Percentiles rank a stretch among this genome's conserved stretches.
phyloP scores from a whole-genome alignment of 2,888 invertebrate species.

The Drosophila stalkeri region DNA sequence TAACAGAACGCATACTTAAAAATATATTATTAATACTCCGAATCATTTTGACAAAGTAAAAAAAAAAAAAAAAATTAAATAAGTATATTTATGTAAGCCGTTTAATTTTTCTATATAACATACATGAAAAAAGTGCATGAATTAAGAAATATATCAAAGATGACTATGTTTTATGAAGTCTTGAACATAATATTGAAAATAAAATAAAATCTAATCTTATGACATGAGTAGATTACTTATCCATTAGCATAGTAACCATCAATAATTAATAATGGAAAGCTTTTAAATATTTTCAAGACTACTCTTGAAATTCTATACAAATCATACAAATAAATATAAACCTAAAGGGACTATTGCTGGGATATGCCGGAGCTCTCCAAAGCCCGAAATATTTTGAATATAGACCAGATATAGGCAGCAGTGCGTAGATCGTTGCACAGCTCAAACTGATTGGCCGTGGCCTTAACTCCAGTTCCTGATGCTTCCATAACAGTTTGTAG shows the following conservation, averaged over 20 bases:
- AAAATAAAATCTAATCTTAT: not conserved
- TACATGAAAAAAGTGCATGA: not conserved
- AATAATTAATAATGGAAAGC: not conserved
- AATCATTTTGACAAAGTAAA: constrained; percentile 28
- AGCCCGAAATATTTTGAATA: constrained; percentile 98
- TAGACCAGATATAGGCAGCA: constrained; percentile 98
- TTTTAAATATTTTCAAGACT: not conserved
- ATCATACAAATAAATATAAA: not conserved
- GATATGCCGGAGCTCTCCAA: constrained; percentile 98
- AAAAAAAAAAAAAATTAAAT: not conserved
- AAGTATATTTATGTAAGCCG: not conserved
- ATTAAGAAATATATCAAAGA: not conserved
- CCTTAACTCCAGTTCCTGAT: constrained; percentile 97
- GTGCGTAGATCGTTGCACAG: constrained; percentile 97
- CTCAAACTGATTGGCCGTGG: constrained; percentile 95
- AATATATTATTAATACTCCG: constrained; percentile 12
- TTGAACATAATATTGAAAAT: not conserved
- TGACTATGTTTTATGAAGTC: not conserved
- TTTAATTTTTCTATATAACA: not conserved
- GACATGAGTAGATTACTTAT: not conserved
- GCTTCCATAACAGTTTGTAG: constrained; percentile 99
- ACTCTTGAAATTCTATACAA: not conserved
- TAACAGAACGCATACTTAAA: not conserved
- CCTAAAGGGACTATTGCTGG: constrained; percentile 44
- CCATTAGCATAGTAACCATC: not conserved